Evolutionary conservation across 2,888 invertebrate species (phyloP).

Genomic region (Ptilodon capucinus): DNA sequence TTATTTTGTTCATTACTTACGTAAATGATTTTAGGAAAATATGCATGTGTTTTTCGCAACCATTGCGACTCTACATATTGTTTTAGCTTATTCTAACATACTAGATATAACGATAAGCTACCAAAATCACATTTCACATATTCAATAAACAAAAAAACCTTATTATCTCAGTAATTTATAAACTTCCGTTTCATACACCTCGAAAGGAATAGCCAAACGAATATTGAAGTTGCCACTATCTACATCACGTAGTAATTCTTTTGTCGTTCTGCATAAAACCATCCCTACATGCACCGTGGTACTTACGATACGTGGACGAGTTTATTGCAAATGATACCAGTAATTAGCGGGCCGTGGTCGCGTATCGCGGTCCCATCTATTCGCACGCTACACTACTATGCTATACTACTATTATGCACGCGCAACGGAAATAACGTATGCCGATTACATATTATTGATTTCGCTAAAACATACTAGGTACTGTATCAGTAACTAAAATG

Average conservation of each 20-base stretch:
- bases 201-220: not conserved
- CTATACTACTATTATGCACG: constrained; percentile 46
- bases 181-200: no score
- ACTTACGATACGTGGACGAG: constrained; percentile 49
- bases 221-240: not conserved
- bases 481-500: constrained; percentile 34
- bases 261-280: constrained; percentile 19
- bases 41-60: no score
- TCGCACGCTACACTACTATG: constrained; percentile 45
- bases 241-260: not conserved
- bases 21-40: no score
- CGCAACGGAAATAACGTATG: constrained; percentile 65
- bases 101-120: no score
- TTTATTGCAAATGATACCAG: constrained; percentile 78
- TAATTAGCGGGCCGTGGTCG: constrained; percentile 60
- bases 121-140: no score
- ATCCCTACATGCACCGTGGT: constrained; percentile 33
- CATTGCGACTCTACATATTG: no score
- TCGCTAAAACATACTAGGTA: constrained; percentile 56
- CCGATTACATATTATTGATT: constrained; percentile 67
- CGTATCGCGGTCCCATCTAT: constrained; percentile 70
- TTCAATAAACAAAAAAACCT: no score
- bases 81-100: no score
- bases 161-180: no score
- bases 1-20: no score